A percentile compares a stretch with the other conserved stretches of the same genome.
Conservation (phyloP, 2,113 vertebrate genomes). For the Channa argus region DNA sequence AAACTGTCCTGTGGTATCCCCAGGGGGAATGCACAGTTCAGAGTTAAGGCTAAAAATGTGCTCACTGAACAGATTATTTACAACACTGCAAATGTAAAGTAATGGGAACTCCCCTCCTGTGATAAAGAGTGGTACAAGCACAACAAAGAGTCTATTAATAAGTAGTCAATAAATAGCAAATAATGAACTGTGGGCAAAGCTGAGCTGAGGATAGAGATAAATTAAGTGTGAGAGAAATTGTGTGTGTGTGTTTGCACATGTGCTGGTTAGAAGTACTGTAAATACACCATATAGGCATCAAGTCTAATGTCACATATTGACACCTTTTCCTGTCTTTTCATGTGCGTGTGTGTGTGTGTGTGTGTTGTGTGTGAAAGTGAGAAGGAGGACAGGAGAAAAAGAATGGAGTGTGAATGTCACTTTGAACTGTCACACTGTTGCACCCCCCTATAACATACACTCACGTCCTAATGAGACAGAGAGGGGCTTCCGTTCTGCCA, state of each 20-base stretch:
- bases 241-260: constrained; percentile 1
- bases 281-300: constrained; percentile 28
- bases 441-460: constrained; percentile 48
- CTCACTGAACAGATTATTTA: constrained; percentile 41
- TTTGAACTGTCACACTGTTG: constrained; percentile 87
- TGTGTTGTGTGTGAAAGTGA: constrained; percentile 76
- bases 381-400: constrained; percentile 71
- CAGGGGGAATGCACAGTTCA: not conserved
- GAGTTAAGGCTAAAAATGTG: constrained; percentile 38
- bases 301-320: constrained; percentile 61
- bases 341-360: constrained; percentile 74
- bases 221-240: not conserved
- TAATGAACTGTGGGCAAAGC: not conserved
- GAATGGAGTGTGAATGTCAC: constrained; percentile 86
- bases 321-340: constrained; percentile 51
- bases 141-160: not conserved
- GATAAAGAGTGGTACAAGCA: constrained; percentile 2
- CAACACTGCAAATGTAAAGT: not conserved
- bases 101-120: not conserved
- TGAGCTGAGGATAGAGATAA: not conserved
- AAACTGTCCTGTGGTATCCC: constrained; percentile 34
- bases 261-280: constrained; percentile 6
- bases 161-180: constrained; percentile 3
- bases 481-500: constrained; percentile 86
- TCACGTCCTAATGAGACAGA: constrained; percentile 86